Base-by-base conservation (phyloP, 2,888 invertebrate genomes). In the Gibbula magus region DNA sequence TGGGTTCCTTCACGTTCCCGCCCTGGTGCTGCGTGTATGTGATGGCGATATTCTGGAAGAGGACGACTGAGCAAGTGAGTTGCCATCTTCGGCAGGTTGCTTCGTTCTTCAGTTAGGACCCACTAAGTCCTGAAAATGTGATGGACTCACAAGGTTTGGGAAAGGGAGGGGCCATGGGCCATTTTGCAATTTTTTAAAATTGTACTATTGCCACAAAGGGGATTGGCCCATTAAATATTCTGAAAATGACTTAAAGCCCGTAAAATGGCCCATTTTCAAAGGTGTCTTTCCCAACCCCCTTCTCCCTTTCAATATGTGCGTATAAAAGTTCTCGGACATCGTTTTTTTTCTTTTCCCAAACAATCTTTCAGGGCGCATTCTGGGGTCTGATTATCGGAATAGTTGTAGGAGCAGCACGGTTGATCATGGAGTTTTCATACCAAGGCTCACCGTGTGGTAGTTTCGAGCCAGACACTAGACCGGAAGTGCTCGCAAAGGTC, bases 21-120 rank as follows among this genome's bases (percentile, higher is more conserved):
- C 94, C 94, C 0, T 93, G 94, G 81, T 94, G 94, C 84, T 93
- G 94, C 20, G 93, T 94, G 35, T 94, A 94, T 85, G 85, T 94
- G 1, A 88, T 94, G 70, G 94, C 94, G 1, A 87, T 94, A 18
- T 92, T 94, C 80, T 93, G 93, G 92, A 89, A 92, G 75, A 84
- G 94, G 81, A 93, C 93, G 10, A 94, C 94, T 81, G 94, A 94
- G 89, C 86, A 92, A 87, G 94, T 94, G 87, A 83, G 85, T 79
- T 20, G 2, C 39, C 32, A 39, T 8, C 20, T 18, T 25, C 18
- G 7, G 18, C 29, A 16, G 53, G 18, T 18, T 13, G 52, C 13
- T 22, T 18, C 35, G 18, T n/a, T 2, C 35, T 2, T 18, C 1
- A 39, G 5, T 16, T 5, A 25, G 16, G 52, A 51, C 18, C 18